phyloP scores from a whole-genome alignment of 2,113 vertebrate genomes.

The Melanostigma gelatinosum region DNA sequence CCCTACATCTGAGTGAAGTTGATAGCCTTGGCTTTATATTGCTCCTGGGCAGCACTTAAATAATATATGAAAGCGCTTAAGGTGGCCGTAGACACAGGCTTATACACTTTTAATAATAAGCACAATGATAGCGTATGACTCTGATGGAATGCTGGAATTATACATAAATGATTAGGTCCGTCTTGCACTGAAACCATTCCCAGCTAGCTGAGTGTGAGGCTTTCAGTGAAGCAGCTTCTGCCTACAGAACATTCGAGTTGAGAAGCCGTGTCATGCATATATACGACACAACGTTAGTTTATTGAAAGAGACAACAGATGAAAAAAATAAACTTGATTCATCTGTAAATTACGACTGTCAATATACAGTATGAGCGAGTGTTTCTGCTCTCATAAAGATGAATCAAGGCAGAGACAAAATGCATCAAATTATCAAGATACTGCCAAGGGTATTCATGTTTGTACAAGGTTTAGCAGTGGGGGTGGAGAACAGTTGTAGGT shows the following conservation, averaged over 20 bases:
- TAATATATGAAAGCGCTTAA: conserved; percentile 80
- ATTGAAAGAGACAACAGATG: conserved; percentile 24
- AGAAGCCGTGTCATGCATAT: conserved; percentile 43
- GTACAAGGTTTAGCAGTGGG: conserved; percentile 72
- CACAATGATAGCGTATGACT: conserved; percentile 76
- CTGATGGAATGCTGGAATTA: conserved; percentile 71
- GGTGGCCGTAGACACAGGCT: conserved; percentile 64
- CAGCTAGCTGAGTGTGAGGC: conserved; percentile 49
- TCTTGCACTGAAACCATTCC: conserved; percentile 64
- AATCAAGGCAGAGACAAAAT: conserved; percentile 56
- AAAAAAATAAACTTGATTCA: conserved; percentile 17
- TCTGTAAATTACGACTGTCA: conserved; percentile 44
- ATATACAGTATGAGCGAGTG: conserved; percentile 24
- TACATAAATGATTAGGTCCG: conserved; percentile 72
- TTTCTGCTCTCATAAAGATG: conserved; percentile 50
- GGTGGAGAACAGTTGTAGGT: conserved; percentile 77
- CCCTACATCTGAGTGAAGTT: conserved; percentile 47
- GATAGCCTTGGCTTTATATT: conserved; percentile 56
- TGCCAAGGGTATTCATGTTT: conserved; percentile 72
- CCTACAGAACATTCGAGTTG: conserved; percentile 8
- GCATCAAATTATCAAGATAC: conserved; percentile 58
- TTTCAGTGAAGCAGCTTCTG: conserved; percentile 50
- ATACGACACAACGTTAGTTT: conserved; percentile 1
- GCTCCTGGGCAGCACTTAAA: conserved; percentile 66
- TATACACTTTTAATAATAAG: conserved; percentile 82